phyloP scores from a whole-genome alignment of 92 coral and sea anemone genomes.

The Zoanthus sansibaricus region DNA sequence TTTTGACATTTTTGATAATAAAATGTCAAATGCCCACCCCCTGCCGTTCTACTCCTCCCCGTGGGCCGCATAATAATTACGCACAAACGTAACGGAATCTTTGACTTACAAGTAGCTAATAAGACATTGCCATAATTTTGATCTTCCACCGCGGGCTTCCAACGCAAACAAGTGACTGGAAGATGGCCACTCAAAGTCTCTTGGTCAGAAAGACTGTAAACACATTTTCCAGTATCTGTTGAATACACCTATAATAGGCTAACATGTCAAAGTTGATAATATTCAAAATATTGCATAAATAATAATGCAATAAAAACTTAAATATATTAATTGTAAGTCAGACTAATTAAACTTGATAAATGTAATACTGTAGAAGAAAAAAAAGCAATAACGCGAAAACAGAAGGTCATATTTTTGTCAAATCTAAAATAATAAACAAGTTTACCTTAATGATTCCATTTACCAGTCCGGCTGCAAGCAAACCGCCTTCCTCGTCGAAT shows the following conservation, averaged over 20 bases:
- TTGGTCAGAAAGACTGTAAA: conserved; percentile 91
- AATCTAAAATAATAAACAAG: background rate
- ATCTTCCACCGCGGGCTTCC: conserved; percentile 75
- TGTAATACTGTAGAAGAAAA: background rate
- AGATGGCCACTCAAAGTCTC: conserved; percentile 84
- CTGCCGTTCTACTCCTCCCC: no score
- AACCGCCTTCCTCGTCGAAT: conserved; percentile 86
- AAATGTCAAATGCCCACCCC: background rate
- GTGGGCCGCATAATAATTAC: background rate
- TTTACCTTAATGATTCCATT: conserved; percentile 89
- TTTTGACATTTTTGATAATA: no score
- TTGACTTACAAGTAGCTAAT: conserved; percentile 84
- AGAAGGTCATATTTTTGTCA: background rate
- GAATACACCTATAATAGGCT: conserved; percentile 72
- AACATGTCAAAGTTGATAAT: background rate
- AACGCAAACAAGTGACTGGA: conserved; percentile 96
- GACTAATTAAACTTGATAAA: background rate
- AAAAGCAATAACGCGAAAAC: background rate
- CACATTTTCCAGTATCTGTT: conserved; percentile 83
- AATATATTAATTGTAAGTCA: background rate
- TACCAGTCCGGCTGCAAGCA: conserved; percentile 90
- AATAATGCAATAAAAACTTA: background rate
- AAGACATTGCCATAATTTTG: conserved; percentile 82
- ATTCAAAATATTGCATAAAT: background rate
- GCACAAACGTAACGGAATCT: background rate